A percentile compares a stretch with the other conserved stretches of the same genome.
Conservation (phyloP, 2,888 invertebrate species). For the Priocnemis perturbator region DNA sequence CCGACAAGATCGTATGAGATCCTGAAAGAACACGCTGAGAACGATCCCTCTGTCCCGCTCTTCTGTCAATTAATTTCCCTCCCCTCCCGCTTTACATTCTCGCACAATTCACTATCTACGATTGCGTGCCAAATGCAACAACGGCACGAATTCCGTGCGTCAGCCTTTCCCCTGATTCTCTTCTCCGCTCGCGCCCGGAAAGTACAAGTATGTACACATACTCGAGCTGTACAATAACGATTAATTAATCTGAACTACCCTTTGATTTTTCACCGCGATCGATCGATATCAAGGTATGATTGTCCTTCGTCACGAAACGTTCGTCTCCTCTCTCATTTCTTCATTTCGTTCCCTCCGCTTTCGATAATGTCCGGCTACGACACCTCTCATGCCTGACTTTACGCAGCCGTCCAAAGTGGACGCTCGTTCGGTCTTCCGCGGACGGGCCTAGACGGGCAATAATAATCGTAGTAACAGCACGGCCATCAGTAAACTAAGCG, state of each 20-base stretch:
- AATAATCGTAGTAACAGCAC: constrained; percentile 56
- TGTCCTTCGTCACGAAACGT: constrained; percentile 63
- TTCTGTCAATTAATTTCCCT: no score
- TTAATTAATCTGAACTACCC: constrained; percentile 25
- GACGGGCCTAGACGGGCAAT: constrained; percentile 48
- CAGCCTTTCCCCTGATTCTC: neutral
- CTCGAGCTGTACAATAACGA: constrained; percentile 33
- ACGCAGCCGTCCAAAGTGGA: neutral
- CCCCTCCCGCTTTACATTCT: constrained; percentile 5
- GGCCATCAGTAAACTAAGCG: constrained; percentile 53
- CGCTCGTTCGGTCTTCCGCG: no score
- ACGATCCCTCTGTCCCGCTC: no score
- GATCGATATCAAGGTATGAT: constrained; percentile 52
- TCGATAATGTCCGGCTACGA: neutral
- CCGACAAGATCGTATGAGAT: no score
- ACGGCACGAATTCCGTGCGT: neutral
- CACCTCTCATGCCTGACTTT: neutral
- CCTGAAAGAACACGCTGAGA: no score
- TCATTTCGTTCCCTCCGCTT: constrained; percentile 11
- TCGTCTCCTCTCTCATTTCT: constrained; percentile 24
- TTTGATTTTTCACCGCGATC: constrained; percentile 19
- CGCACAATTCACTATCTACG: constrained; percentile 27
- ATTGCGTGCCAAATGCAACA: constrained; percentile 9
- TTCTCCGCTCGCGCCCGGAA: neutral
- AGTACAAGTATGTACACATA: neutral